Evolutionary conservation across 2,113 vertebrate species (phyloP).

Genomic region (Isichthys henryi): DNA sequence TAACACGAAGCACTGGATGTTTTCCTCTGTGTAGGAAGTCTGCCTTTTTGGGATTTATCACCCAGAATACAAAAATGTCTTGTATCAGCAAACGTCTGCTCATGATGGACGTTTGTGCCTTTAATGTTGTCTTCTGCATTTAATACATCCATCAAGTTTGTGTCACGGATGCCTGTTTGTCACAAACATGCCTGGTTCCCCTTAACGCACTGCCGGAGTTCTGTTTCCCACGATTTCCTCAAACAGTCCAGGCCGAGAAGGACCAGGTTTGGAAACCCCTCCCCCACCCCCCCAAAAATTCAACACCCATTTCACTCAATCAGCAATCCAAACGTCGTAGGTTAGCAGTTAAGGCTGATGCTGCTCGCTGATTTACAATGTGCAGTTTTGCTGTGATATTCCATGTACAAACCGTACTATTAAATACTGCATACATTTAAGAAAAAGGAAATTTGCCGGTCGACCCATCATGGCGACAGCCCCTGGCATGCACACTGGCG

Average conservation of each 20-base stretch:
- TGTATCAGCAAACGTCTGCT: not conserved
- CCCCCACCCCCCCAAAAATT: not conserved
- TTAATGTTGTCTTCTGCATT: not conserved
- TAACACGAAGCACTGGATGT: not conserved
- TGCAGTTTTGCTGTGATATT: not conserved
- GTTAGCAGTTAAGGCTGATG: not conserved
- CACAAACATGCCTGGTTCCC: not conserved
- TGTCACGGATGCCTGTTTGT: not conserved
- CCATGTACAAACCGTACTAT: not conserved
- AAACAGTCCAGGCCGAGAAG: not conserved
- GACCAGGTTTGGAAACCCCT: not conserved
- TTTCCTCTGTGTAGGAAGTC: not conserved
- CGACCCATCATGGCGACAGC: not conserved
- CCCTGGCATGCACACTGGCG: not conserved
- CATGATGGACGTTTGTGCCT: not conserved
- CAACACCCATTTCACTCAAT: not conserved
- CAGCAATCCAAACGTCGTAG: not conserved
- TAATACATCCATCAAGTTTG: not conserved
- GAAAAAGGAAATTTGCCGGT: not conserved
- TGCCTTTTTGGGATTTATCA: not conserved
- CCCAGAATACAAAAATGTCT: not conserved
- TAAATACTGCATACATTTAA: not conserved
- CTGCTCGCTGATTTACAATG: not conserved
- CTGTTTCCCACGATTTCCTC: not conserved
- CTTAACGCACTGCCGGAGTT: not conserved